Evolutionary conservation across 2,888 invertebrate species (phyloP).

Genomic region (Drosophila conformis): DNA sequence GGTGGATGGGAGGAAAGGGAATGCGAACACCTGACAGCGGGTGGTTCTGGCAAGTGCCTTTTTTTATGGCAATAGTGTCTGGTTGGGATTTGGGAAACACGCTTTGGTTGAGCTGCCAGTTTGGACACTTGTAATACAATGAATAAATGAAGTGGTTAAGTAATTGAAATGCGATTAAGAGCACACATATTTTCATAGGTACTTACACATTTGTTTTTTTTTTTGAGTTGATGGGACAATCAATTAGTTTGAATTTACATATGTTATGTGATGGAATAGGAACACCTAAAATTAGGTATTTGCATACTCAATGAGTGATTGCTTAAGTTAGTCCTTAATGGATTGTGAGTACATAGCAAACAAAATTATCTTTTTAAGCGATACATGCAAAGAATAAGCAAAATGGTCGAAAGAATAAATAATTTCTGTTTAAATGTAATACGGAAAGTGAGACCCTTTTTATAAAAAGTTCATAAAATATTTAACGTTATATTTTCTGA

Average conservation of each 20-base stretch:
- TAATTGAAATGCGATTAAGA: conserved; percentile 77
- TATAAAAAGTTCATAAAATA: neutral
- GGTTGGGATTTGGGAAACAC: conserved; percentile 52
- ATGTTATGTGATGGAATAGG: neutral
- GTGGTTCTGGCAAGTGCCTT: conserved; percentile 38
- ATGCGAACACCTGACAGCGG: conserved; percentile 38
- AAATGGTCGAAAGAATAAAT: neutral
- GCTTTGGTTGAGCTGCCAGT: conserved; percentile 61
- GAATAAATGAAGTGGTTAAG: conserved; percentile 76
- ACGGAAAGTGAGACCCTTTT: neutral
- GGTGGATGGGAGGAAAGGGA: neutral
- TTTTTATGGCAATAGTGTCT: conserved; percentile 39
- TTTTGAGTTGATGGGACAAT: conserved; percentile 1
- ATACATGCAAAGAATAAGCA: neutral
- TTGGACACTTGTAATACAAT: conserved; percentile 74
- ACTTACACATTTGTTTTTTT: neutral
- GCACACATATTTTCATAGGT: conserved; percentile 38
- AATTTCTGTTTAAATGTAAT: neutral
- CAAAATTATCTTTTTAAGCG: neutral
- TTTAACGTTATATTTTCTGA: neutral
- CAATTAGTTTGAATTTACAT: conserved; percentile 30
- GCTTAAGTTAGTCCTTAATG: neutral
- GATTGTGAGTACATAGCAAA: neutral
- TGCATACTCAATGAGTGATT: neutral
- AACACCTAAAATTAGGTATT: neutral